Conservation (phyloP, 2,797 vertebrate species). For the Poecilia velifera region DNA sequence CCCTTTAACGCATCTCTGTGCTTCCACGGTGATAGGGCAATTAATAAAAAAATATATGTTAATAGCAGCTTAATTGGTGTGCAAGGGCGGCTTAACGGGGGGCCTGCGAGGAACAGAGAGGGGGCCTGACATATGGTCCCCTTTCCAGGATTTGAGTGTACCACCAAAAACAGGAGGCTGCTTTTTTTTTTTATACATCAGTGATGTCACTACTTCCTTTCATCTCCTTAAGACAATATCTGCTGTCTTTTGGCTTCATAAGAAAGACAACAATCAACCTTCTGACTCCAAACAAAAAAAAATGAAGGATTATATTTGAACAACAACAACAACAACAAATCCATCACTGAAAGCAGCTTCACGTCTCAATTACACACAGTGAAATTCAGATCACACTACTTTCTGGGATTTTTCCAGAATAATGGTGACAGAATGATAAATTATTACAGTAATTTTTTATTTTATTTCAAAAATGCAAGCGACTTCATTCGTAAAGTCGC, state of each 20-base stretch:
- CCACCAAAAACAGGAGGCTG: conserved; percentile 71
- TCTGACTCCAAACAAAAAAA: neutral
- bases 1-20: conserved; percentile 75
- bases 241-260: conserved; percentile 49
- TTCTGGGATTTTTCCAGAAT: conserved; percentile 12
- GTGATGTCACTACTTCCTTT: conserved; percentile 77
- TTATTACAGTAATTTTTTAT: conserved; percentile 1
- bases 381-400: neutral
- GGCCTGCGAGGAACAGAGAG: conserved; percentile 58
- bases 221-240: conserved; percentile 80
- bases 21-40: conserved; percentile 86
- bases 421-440: conserved; percentile 14
- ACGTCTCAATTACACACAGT: conserved; percentile 51
- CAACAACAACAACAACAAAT: conserved; percentile 68
- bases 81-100: conserved; percentile 76
- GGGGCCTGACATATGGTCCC: conserved; percentile 76
- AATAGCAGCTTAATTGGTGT: conserved; percentile 87
- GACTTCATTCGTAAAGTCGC: conserved; percentile 32
- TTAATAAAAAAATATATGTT: conserved; percentile 93
- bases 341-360: conserved; percentile 37
- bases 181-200: conserved; percentile 77
- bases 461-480: conserved; percentile 27
- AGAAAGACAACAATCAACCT: conserved; percentile 36
- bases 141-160: conserved; percentile 78
- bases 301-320: conserved; percentile 60